Evolutionary conservation across 23 tunicate genomes (phyloP).

Genomic region (Corella eumyota): DNA sequence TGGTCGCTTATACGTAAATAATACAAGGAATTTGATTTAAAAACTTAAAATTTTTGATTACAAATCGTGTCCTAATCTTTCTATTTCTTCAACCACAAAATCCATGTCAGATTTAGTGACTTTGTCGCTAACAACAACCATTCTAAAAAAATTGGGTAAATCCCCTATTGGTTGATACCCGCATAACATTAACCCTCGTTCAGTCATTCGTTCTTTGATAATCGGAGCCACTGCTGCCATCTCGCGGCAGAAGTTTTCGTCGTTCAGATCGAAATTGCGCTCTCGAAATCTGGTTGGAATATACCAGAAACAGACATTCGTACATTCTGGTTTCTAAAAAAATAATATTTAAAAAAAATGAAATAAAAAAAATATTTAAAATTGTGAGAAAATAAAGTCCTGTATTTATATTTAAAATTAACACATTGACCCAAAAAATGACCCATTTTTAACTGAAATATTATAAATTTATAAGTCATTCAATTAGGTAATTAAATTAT

Average conservation of each 20-base stretch:
- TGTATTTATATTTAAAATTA: no score
- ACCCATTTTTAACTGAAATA: no score
- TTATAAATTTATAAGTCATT: no score
- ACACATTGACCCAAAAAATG: no score
- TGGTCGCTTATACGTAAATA: no score
- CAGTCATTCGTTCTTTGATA: constrained; percentile 62
- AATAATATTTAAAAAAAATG: no score
- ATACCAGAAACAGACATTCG: constrained; percentile 83
- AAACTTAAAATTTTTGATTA: no score
- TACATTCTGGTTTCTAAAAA: constrained; percentile 54
- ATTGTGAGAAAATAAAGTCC: no score
- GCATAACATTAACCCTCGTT: constrained; percentile 12
- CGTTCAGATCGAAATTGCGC: constrained; percentile 6
- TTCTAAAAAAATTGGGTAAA: constrained; percentile 64
- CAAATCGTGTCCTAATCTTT: constrained; percentile 32
- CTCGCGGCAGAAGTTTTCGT: constrained; percentile 18
- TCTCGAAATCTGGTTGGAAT: constrained; percentile 51
- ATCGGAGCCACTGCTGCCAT: constrained; percentile 36
- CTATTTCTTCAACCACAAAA: constrained; percentile 47
- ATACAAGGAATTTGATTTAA: no score
- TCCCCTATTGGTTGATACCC: constrained; percentile 46
- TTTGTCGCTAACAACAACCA: constrained; percentile 68
- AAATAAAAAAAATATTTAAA: no score
- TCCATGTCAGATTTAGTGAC: constrained; percentile 45
- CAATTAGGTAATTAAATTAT: neutral